These are phyloP conservation scores for Columba janthina DNA, from an alignment of 2,113 vertebrate genomes.

Conservation along the genomic window DNA sequence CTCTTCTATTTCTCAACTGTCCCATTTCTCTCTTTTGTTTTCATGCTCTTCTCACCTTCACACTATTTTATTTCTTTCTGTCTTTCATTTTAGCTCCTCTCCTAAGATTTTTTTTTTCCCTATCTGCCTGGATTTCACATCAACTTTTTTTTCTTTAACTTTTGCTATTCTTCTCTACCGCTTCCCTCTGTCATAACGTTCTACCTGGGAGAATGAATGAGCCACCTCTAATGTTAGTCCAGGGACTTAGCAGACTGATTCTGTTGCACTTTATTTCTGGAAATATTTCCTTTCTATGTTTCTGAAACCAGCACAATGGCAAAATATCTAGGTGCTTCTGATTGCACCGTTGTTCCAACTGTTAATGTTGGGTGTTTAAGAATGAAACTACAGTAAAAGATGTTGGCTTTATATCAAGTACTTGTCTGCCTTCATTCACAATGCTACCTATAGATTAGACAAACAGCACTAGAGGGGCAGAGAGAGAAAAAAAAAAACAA, in stretches of 20 bases:
- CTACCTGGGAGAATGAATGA: background rate
- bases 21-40: background rate
- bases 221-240: background rate
- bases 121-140: background rate
- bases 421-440: constrained; percentile 64
- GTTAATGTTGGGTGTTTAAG: constrained; percentile 42
- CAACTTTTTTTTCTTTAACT: background rate
- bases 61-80: background rate
- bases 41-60: background rate
- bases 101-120: background rate
- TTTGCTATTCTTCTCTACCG: background rate
- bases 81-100: background rate
- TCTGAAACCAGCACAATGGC: background rate
- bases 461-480: constrained; percentile 12
- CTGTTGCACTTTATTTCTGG: background rate
- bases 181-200: background rate
- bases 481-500: background rate
- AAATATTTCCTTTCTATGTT: background rate
- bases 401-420: constrained; percentile 70
- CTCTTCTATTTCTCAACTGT: background rate
- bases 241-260: background rate
- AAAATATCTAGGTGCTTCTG: constrained; percentile 19
- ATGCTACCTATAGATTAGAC: constrained; percentile 53
- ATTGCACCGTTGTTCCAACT: constrained; percentile 14
- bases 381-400: constrained; percentile 68